These are phyloP conservation scores for Drepana arcuata DNA, from an alignment of 1,140 invertebrate genomes.

Conservation along the genomic window DNA sequence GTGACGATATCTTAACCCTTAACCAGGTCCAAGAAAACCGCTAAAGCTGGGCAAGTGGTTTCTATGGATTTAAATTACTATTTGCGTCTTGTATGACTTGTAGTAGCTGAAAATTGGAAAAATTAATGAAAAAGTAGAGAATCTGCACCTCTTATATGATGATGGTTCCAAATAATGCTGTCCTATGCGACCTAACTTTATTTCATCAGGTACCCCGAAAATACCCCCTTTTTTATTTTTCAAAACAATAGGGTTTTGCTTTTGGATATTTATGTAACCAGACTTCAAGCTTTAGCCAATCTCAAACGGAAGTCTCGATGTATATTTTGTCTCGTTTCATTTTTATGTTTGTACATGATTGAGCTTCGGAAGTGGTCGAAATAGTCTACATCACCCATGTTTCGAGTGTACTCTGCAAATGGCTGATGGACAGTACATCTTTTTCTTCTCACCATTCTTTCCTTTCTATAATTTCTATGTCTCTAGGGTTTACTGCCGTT, in stretches of 20 bases:
- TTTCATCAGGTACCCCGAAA: neutral
- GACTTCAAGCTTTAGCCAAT: constrained; percentile 3
- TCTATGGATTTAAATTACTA: neutral
- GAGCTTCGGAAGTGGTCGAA: neutral
- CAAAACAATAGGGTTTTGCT: too few species aligned
- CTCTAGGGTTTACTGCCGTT: constrained; percentile 9
- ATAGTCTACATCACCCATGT: neutral
- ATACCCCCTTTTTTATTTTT: too few species aligned
- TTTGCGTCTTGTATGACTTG: neutral
- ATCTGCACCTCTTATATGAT: constrained; percentile 2
- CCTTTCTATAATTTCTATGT: constrained; percentile 6
- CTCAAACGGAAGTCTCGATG: constrained; percentile 1
- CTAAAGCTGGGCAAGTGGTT: neutral
- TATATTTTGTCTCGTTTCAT: constrained; percentile 5
- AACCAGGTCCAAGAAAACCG: constrained; percentile 1
- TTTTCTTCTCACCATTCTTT: constrained; percentile 10
- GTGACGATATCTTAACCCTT: neutral
- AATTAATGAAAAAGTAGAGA: neutral
- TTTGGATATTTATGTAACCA: constrained; percentile 1
- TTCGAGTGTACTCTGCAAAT: constrained; percentile 2
- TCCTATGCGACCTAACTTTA: too few species aligned
- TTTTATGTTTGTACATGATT: constrained; percentile 1
- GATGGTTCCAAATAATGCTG: too few species aligned
- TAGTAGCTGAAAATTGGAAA: neutral
- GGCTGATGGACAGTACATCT: constrained; percentile 6